Evolutionary conservation across 2,888 invertebrate species (phyloP).

Genomic region (Pollenia amentaria): DNA sequence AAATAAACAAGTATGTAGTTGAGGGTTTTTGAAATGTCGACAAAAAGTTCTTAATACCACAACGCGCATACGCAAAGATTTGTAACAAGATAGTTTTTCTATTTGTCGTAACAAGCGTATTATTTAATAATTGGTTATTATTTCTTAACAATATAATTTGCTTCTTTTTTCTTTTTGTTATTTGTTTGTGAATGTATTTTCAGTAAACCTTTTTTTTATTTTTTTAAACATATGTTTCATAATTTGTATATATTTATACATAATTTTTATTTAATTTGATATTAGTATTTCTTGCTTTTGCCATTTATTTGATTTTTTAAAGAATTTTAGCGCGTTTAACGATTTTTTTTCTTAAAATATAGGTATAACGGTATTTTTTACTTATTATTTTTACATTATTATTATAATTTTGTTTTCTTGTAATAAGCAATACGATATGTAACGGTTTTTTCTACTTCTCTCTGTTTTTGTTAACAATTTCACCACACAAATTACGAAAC

Average conservation of each 20-base stretch:
- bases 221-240: slow-evolving; percentile 69
- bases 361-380: no score
- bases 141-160: not conserved
- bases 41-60: slow-evolving; percentile 13
- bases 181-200: slow-evolving; percentile 15
- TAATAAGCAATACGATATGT: slow-evolving; percentile 39
- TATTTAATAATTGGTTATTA: slow-evolving; percentile 65
- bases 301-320: not conserved
- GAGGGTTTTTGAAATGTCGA: not conserved
- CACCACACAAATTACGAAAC: slow-evolving; percentile 59
- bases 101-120: slow-evolving; percentile 43
- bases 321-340: not conserved
- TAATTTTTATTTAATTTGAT: not conserved
- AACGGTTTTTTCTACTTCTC: slow-evolving; percentile 28
- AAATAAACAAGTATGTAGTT: not conserved
- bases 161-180: slow-evolving; percentile 7
- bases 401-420: not conserved
- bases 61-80: slow-evolving; percentile 74
- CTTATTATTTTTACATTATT: no score
- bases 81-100: slow-evolving; percentile 58
- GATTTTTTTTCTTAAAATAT: not conserved
- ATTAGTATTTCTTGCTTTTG: not conserved
- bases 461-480: slow-evolving; percentile 43
- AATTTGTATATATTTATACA: slow-evolving; percentile 11
- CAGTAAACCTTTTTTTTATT: slow-evolving; percentile 1